phyloP scores from a whole-genome alignment of 2,888 invertebrate species.

The Drosophila buzzatii region DNA sequence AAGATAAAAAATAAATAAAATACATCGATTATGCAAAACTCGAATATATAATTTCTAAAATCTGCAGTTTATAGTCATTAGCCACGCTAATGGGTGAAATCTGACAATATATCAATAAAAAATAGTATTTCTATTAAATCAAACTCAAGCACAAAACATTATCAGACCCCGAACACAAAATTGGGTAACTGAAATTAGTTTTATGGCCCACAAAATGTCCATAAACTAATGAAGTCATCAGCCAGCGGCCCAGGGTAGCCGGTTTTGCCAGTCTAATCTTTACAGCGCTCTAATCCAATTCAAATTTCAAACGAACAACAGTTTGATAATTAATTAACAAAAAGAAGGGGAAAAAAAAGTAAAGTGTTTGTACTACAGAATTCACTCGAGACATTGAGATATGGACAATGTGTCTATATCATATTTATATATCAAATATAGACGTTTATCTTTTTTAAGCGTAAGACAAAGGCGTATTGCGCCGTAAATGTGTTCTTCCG shows the following conservation, averaged over 20 bases:
- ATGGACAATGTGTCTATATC: not conserved
- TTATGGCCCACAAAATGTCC: not conserved
- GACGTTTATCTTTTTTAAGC: not conserved
- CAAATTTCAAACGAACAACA: conserved; percentile 7
- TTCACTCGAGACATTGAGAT: not conserved
- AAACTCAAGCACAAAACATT: conserved; percentile 1
- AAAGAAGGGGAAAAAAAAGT: too few relatives aligned
- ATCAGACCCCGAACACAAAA: not conserved
- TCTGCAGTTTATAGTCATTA: not conserved
- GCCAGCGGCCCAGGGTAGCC: conserved; percentile 6
- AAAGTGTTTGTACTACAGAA: not conserved
- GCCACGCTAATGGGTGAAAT: not conserved
- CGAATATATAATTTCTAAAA: not conserved
- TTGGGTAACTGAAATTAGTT: not conserved
- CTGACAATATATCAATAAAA: not conserved
- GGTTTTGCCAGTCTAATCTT: not conserved
- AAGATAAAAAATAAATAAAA: not conserved
- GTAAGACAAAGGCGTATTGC: conserved; percentile 18
- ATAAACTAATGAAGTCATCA: conserved; percentile 4
- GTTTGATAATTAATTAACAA: not conserved
- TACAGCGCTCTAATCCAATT: conserved; percentile 7
- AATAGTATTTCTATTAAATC: not conserved
- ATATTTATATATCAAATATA: not conserved
- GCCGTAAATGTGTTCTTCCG: conserved; percentile 31
- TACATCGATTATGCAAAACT: not conserved